Conservation (phyloP, 2,113 vertebrate species). For the Actinemys pallida region DNA sequence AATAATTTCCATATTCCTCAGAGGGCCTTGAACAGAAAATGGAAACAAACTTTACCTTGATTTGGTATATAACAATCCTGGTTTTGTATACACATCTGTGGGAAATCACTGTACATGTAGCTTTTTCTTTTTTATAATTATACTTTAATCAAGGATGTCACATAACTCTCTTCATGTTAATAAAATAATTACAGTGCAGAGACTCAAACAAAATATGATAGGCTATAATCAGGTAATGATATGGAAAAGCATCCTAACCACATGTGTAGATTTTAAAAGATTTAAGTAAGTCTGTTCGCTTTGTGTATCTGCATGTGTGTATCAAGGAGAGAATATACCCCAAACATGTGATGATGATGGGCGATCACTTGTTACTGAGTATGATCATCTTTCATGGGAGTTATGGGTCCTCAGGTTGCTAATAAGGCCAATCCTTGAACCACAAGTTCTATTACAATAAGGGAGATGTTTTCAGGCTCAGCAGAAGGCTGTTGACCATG, state of each 20-base stretch:
- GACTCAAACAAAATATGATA: not conserved
- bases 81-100: not conserved
- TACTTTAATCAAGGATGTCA: not conserved
- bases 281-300: not conserved
- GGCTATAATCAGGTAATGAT: not conserved
- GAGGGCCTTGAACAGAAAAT: not conserved
- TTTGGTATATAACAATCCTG: not conserved
- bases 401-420: no score
- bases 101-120: not conserved
- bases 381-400: no score
- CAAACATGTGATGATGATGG: not conserved
- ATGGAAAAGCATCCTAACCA: not conserved
- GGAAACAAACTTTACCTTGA: not conserved
- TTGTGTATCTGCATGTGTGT: not conserved
- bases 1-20: not conserved
- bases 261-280: not conserved
- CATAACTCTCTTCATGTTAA: not conserved
- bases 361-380: no score
- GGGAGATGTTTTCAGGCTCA: no score
- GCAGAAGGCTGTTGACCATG: no score
- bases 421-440: no score
- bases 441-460: no score
- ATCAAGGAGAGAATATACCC: not conserved
- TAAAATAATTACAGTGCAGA: rapidly evolving
- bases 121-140: not conserved